Conservation (phyloP, 2,888 invertebrate species). For the Limenitis arthemis region DNA sequence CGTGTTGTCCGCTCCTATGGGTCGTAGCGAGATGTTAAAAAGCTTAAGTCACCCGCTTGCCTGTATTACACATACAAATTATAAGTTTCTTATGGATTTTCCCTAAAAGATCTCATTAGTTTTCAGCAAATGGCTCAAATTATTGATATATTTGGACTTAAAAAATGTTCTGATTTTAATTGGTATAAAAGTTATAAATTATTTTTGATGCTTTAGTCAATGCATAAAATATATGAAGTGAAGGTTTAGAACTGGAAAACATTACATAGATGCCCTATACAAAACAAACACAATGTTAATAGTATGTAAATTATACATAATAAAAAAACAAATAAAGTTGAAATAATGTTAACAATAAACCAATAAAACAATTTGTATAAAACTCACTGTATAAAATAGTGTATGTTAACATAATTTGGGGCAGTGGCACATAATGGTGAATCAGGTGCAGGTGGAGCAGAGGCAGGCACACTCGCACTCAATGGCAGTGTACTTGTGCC, state of each 20-base stretch:
- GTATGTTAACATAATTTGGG: slow-evolving; percentile 93
- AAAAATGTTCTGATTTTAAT: too few species aligned
- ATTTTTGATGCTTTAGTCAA: too few species aligned
- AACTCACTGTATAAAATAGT: slow-evolving; percentile 89
- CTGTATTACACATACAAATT: too few species aligned
- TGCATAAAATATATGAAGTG: too few species aligned
- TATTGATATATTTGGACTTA: too few species aligned
- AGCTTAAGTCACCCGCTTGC: background rate
- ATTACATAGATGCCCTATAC: too few species aligned
- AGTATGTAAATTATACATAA: background rate
- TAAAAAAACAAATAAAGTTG: background rate
- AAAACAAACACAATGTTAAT: too few species aligned
- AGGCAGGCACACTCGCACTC: slow-evolving; percentile 70
- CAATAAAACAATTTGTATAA: background rate
- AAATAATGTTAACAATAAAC: background rate
- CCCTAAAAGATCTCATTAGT: too few species aligned
- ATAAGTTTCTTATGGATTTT: too few species aligned
- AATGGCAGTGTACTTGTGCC: slow-evolving; percentile 73
- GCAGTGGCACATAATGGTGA: slow-evolving; percentile 78
- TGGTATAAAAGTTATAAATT: too few species aligned
- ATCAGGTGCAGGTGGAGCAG: slow-evolving; percentile 76
- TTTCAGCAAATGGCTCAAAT: too few species aligned
- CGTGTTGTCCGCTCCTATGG: slow-evolving; percentile 50
- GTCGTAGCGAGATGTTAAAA: background rate
- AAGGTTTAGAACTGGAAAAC: too few species aligned